Conservation (phyloP, 1,140 invertebrate genomes). For the Meloidogyne chitwoodi region DNA sequence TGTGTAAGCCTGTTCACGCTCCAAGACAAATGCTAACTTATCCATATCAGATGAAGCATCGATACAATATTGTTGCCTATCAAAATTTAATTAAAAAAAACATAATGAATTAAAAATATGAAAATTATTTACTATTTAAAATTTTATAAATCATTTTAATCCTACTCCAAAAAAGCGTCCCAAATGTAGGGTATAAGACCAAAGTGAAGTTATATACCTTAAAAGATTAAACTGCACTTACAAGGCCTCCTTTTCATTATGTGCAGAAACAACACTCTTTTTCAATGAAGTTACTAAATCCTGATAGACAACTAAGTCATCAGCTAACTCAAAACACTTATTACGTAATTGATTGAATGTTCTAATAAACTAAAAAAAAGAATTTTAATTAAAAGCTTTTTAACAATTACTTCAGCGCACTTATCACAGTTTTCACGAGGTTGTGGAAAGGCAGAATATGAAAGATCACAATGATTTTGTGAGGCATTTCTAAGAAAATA, state of each 20-base stretch:
- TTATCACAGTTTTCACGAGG: constrained; percentile 24
- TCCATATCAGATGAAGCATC: constrained; percentile 26
- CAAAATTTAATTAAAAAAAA: constrained; percentile 10
- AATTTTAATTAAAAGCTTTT: background rate
- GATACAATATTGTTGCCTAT: constrained; percentile 18
- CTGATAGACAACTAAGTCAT: constrained; percentile 37
- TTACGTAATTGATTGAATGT: constrained; percentile 18
- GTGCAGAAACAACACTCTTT: constrained; percentile 31
- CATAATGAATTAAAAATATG: too few species aligned
- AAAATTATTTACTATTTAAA: too few species aligned
- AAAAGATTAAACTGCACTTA: constrained; percentile 18
- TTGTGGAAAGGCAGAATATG: background rate
- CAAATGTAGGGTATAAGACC: too few species aligned
- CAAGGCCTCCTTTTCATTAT: constrained; percentile 38
- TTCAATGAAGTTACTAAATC: constrained; percentile 32
- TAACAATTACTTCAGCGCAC: constrained; percentile 24
- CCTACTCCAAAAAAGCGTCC: too few species aligned
- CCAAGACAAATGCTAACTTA: constrained; percentile 38
- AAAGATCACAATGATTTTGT: background rate
- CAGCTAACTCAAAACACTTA: constrained; percentile 37
- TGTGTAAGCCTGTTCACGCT: constrained; percentile 36
- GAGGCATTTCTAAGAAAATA: too few species aligned
- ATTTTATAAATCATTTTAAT: too few species aligned
- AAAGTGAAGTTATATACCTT: background rate
- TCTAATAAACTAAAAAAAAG: constrained; percentile 3